These are phyloP conservation scores for Nyctalus aviator DNA, from an alignment of 2,797 vertebrate species.

Conservation along the genomic window DNA sequence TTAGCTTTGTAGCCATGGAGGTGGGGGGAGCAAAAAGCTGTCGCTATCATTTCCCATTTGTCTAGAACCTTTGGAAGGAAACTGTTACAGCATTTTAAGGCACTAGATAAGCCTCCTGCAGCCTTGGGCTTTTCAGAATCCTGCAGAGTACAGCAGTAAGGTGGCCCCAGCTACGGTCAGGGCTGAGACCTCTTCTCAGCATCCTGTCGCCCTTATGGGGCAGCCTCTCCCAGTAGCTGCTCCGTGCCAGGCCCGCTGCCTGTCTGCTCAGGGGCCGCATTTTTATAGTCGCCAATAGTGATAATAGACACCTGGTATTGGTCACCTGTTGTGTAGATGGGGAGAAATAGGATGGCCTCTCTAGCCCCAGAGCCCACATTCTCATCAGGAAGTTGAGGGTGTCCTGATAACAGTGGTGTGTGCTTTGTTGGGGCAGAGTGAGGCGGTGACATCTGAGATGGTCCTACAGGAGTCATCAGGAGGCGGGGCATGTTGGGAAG, in stretches of 20 bases:
- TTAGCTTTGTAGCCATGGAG: conserved; percentile 59
- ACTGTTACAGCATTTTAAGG: conserved; percentile 4
- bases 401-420: neutral
- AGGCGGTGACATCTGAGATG: conserved; percentile 1
- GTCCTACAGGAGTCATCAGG: neutral
- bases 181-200: neutral
- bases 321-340: neutral
- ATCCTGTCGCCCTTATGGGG: neutral
- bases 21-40: conserved; percentile 56
- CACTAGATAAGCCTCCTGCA: conserved; percentile 36
- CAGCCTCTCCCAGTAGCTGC: conserved; percentile 22
- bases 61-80: conserved; percentile 55
- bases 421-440: neutral
- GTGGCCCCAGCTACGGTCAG: neutral
- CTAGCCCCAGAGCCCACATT: neutral
- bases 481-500: neutral
- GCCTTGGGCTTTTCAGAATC: neutral
- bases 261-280: neutral
- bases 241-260: neutral
- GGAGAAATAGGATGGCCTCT: neutral
- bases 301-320: conserved; percentile 1
- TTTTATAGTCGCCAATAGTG: conserved; percentile 47
- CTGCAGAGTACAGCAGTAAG: neutral
- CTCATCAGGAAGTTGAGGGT: neutral
- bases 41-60: conserved; percentile 44